These are phyloP conservation scores for Conopomorpha cramerella DNA, from an alignment of 1,140 invertebrate genomes.

Conservation along the genomic window DNA sequence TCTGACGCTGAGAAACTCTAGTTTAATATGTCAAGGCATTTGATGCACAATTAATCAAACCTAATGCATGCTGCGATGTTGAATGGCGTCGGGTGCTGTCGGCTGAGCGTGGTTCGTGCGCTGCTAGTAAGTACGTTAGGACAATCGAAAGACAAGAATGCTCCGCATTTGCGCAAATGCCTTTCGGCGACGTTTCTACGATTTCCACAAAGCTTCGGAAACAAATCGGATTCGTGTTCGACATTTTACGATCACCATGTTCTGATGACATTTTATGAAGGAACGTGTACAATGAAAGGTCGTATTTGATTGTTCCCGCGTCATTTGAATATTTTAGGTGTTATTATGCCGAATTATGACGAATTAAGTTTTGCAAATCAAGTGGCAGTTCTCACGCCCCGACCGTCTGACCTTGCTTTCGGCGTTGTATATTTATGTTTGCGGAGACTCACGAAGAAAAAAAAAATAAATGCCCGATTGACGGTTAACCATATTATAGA, in stretches of 20 bases:
- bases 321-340: slow-evolving; percentile 53
- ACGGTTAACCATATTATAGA: too few relatives aligned
- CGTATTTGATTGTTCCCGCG: slow-evolving; percentile 54
- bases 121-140: too few relatives aligned
- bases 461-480: too few relatives aligned
- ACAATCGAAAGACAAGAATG: too few relatives aligned
- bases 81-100: too few relatives aligned
- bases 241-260: slow-evolving; percentile 49
- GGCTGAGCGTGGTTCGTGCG: too few relatives aligned
- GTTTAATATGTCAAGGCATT: neutral
- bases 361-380: slow-evolving; percentile 48
- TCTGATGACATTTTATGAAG: slow-evolving; percentile 57
- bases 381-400: slow-evolving; percentile 44
- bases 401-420: slow-evolving; percentile 42
- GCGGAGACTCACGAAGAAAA: too few relatives aligned
- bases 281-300: slow-evolving; percentile 56
- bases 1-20: neutral
- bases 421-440: slow-evolving; percentile 4
- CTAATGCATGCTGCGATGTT: too few relatives aligned
- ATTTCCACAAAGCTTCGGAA: slow-evolving; percentile 42
- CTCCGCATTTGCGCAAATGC: too few relatives aligned
- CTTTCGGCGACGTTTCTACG: slow-evolving; percentile 17
- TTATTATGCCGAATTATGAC: slow-evolving; percentile 55
- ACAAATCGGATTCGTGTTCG: slow-evolving; percentile 52
- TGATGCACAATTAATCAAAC: too few relatives aligned